Conservation (phyloP, 2,888 invertebrate species). For the Villa cingulata region DNA sequence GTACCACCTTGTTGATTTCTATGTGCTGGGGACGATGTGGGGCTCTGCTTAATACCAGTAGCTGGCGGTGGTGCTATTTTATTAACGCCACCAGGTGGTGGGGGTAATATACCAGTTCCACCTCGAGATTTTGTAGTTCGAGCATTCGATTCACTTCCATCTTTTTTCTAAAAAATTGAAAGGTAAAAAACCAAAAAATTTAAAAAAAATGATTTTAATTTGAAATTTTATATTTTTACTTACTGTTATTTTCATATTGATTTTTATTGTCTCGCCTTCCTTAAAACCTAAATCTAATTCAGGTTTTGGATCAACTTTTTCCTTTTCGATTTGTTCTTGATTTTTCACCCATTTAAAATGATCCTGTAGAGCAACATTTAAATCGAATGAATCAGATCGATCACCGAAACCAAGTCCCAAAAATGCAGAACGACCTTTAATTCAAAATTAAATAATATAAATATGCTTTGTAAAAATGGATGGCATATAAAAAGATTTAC, state of each 20-base stretch:
- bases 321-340: conserved; percentile 65
- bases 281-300: conserved; percentile 94
- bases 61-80: conserved; percentile 67
- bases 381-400: conserved; percentile 95
- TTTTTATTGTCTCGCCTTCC: conserved; percentile 98
- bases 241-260: conserved; percentile 94
- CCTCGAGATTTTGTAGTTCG: conserved; percentile 50
- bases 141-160: conserved; percentile 56
- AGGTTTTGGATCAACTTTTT: conserved; percentile 59
- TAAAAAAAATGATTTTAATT: conserved; percentile 17
- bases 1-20: conserved; percentile 44
- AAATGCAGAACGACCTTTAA: conserved; percentile 69
- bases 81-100: conserved; percentile 57
- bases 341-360: conserved; percentile 91
- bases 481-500: conserved; percentile 33
- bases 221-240: too few species aligned
- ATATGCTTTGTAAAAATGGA: background rate
- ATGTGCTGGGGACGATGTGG: conserved; percentile 57
- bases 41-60: conserved; percentile 37
- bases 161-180: conserved; percentile 57
- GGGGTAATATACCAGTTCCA: conserved; percentile 58
- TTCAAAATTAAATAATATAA: conserved; percentile 1
- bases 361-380: conserved; percentile 96
- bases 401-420: conserved; percentile 97
- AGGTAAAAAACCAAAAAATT: conserved; percentile 1